Conservation (phyloP, 1,140 invertebrate species). For the Papilio glaucus region DNA sequence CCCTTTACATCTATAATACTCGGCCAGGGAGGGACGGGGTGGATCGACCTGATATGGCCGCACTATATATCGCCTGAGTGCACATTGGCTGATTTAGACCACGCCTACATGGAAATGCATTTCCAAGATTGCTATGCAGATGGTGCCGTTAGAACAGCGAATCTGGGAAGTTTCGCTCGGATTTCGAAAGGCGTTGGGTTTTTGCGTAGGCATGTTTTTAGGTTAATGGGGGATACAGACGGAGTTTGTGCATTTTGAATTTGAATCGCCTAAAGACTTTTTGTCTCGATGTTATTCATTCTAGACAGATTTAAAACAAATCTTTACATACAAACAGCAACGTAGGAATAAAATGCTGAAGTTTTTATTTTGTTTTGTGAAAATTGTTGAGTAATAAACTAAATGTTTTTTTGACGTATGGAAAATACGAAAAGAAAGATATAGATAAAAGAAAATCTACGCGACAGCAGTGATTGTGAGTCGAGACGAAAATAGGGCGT, state of each 20-base stretch:
- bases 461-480: too few relatives aligned
- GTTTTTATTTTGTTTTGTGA: not conserved
- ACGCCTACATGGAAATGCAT: constrained; percentile 79
- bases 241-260: constrained; percentile 21
- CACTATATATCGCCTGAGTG: constrained; percentile 80
- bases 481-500: too few relatives aligned
- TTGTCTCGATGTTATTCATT: not conserved
- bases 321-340: not conserved
- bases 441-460: too few relatives aligned
- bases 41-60: constrained; percentile 58
- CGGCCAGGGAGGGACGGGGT: constrained; percentile 45
- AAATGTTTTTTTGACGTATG: too few relatives aligned
- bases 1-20: constrained; percentile 50
- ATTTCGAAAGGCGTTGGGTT: constrained; percentile 51
- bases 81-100: constrained; percentile 78
- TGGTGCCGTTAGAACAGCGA: constrained; percentile 61
- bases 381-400: too few relatives aligned
- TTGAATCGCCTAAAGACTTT: not conserved
- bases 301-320: not conserved
- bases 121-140: constrained; percentile 81
- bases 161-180: constrained; percentile 59
- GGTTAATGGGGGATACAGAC: constrained; percentile 62
- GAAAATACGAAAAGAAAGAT: too few relatives aligned
- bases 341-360: not conserved
- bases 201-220: constrained; percentile 55